Base-by-base conservation (phyloP, 1,140 invertebrate genomes). In the Anastrepha obliqua region DNA sequence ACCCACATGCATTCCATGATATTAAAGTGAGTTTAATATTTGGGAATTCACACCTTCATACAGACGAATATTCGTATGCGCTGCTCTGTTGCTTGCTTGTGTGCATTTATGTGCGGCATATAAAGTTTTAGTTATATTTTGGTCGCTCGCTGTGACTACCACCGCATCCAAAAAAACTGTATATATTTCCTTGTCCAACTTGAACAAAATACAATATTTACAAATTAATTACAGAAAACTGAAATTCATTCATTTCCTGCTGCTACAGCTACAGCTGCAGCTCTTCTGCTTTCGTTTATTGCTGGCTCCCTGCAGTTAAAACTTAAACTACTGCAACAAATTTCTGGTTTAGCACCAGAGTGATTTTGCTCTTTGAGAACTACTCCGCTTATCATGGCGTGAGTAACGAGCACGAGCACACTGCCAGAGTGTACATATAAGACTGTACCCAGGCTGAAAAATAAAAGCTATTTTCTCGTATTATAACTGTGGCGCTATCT, bases 201-300 rank as follows among this genome's bases (percentile, higher is more conserved):
- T 74, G 39, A 15, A 74, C 44, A 13, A 74, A 47, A 47, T 74
- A 47, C 70, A 74, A 47, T 74, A 74, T 74, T 74, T 74, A 74
- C 70, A 74, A 74, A 74, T 74, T 74, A 74, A 74, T 74, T 74
- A 74, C 44, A 74, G 70, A 74, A 74, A 74, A 74, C 70, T 74
- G 70, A 74, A 74, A 74, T 74, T 74, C 70, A 51, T 74, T 74
- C 70, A 74, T 74, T 74, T 74, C 44, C 70, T 47, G 15, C 44
- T 74, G 29, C 67, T 17, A 17, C 60, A 62, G 29, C 9, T 3
- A 67, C 65, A 8, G 5, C 15, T 2, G 39, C 65, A 39, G 65
- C 65, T 39, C 9, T 20, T 39, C 65, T 64, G 65, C 65, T 42
- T 58, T 13, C 13, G 5, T n/a, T 29, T 65, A 3, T 9, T 42